Percentiles rank a stretch among this genome's conserved stretches.
These are phyloP conservation scores for Idaea dimidiata DNA, from an alignment of 2,888 invertebrate genomes.

Conservation along the genomic window DNA sequence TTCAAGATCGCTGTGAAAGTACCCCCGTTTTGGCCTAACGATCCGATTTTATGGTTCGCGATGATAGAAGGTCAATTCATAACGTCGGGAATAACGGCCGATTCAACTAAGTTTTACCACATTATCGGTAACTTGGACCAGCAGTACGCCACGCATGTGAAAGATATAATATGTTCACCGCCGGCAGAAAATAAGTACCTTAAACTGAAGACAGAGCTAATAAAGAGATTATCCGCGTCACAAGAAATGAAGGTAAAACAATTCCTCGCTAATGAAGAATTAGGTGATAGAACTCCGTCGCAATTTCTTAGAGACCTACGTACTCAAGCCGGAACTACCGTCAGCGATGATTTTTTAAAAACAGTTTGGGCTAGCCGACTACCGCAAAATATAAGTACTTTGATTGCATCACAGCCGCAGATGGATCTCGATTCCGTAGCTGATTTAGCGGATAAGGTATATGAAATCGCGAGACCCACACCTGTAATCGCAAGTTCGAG, in stretches of 20 bases:
- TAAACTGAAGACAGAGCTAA: constrained; percentile 21
- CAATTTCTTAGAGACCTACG: constrained; percentile 24
- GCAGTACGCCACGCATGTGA: constrained; percentile 21
- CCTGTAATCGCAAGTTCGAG: neutral
- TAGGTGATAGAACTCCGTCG: constrained; percentile 24
- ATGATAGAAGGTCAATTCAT: constrained; percentile 29
- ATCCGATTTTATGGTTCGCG: constrained; percentile 22
- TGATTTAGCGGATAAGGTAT: constrained; percentile 9
- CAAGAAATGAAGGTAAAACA: constrained; percentile 21
- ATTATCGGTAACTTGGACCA: constrained; percentile 23
- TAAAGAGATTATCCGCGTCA: constrained; percentile 21
- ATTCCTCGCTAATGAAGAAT: constrained; percentile 20
- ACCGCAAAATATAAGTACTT: constrained; percentile 14
- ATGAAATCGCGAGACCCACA: constrained; percentile 7
- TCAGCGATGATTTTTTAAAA: constrained; percentile 16
- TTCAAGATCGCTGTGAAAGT: too few relatives aligned
- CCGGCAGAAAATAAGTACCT: constrained; percentile 18
- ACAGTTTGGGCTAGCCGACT: constrained; percentile 18
- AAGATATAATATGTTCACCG: constrained; percentile 26
- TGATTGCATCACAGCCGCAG: constrained; percentile 12
- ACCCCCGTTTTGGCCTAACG: constrained; percentile 1
- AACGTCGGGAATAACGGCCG: constrained; percentile 19
- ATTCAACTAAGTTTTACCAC: constrained; percentile 26
- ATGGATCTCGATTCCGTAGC: constrained; percentile 1
- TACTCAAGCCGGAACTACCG: constrained; percentile 15